Base-by-base conservation (phyloP, 1,140 invertebrate species). In the Yoshiicerus persimilis region DNA sequence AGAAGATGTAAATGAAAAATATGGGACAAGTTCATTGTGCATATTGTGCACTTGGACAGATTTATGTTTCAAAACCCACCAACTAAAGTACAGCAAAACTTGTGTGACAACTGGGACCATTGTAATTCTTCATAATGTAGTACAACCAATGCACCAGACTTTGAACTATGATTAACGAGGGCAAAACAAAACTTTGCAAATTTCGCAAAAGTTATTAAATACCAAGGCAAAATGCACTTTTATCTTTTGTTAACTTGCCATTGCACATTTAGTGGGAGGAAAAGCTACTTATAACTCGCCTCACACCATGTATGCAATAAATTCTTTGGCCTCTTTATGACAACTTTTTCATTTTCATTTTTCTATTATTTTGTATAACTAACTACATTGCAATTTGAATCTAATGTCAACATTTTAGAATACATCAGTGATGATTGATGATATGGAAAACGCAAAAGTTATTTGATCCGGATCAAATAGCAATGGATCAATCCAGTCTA, bases 1-100 rank as follows among this genome's bases (percentile, higher is more conserved):
- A 32, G 75, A 36, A 80, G 8, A 36, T 80, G 75, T 80, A 80
- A 80, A 80, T 80, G 30, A 36, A 34, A 80, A 34, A 80, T 36
- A 80, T 80, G 75, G 75, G 34, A 80, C 75, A 80, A 80, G 75
- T 80, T 80, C 75, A 80, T 80, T 36, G 75, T 80, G 75, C 75
- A 80, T 80, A 38, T 80, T 80, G 30, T 80, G 75, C 75, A 80
- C 3, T 10, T 32, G n/a, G 32, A n/a, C 11, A 36, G 75, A 80
- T 80, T 80, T 80, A 80, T 80, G 75, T 4, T 1, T 20, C 32
- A 3, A 36, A 36, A 32, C 38, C 20, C 13, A 34, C 30, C 34
- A 38, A 56, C 75, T 36, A 80, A 80, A 38, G 13, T 77, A 34
- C 70, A 77, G 4, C 75, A 80, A 80, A 80, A 80, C 32, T 80